A percentile compares a stretch with the other conserved stretches of the same genome.
Conservation (phyloP, 2,113 vertebrate species). For the Uria aalge region DNA sequence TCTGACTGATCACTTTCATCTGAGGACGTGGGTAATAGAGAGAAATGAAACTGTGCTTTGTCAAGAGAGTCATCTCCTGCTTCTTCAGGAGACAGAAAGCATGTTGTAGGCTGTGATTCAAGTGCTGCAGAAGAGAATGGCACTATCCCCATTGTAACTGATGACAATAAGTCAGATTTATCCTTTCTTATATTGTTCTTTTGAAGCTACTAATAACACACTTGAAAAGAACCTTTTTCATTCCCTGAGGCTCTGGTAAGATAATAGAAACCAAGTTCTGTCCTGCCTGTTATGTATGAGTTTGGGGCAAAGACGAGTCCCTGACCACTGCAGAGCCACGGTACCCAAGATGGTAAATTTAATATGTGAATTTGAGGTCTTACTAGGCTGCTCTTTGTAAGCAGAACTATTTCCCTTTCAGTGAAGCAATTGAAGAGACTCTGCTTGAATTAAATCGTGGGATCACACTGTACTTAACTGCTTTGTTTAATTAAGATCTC, state of each 20-base stretch:
- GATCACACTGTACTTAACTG: not conserved
- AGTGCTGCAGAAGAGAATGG: not conserved
- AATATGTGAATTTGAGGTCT: fast-evolving
- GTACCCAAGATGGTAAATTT: not conserved
- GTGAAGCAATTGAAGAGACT: not conserved
- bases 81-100: not conserved
- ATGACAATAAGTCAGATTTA: not conserved
- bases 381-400: not conserved
- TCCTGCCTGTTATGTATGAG: fast-evolving
- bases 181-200: not conserved
- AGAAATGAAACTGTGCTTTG: not conserved
- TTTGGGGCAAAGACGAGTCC: not conserved
- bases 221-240: not conserved
- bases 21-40: not conserved
- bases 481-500: not conserved
- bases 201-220: not conserved
- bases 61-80: not conserved
- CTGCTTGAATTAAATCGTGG: not conserved
- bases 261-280: not conserved
- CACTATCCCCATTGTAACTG: not conserved
- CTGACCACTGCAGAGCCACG: not conserved
- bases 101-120: not conserved
- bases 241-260: not conserved
- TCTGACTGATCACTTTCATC: not conserved
- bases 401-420: not conserved